Percentiles rank a stretch among this genome's conserved stretches.
Evolutionary conservation across 2,888 invertebrate species (phyloP).

Genomic region (Apotomis betuletana): DNA sequence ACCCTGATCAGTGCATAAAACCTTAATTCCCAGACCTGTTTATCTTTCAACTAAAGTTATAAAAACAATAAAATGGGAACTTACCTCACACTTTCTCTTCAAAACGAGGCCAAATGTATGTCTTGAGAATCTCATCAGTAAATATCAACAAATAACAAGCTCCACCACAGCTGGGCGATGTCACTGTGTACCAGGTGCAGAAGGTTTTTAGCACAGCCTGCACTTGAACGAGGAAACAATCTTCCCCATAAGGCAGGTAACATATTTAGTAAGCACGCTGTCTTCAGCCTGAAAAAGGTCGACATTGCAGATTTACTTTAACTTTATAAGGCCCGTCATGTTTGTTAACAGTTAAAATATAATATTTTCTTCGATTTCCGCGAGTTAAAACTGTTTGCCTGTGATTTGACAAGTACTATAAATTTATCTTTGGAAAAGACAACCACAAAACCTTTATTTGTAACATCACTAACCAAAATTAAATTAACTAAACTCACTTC

Average conservation of each 20-base stretch:
- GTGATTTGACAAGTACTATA: too few relatives aligned
- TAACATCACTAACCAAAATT: too few relatives aligned
- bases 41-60: neutral
- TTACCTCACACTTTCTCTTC: neutral
- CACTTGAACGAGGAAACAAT: neutral
- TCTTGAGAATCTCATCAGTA: neutral
- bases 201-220: neutral
- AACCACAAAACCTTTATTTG: too few relatives aligned
- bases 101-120: neutral
- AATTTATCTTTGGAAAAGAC: too few relatives aligned
- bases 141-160: neutral
- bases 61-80: slow-evolving; percentile 6
- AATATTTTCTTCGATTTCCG: too few relatives aligned
- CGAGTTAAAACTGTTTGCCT: too few relatives aligned
- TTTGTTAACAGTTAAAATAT: too few relatives aligned
- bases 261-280: neutral
- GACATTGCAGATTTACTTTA: neutral
- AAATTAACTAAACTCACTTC: too few relatives aligned
- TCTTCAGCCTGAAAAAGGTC: slow-evolving; percentile 16
- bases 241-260: slow-evolving; percentile 7
- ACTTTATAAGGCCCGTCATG: neutral
- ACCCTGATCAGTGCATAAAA: neutral
- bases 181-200: slow-evolving; percentile 10
- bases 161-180: slow-evolving; percentile 1
- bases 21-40: neutral